Evolutionary conservation across 1,140 invertebrate genomes (phyloP), one percentile per base, ranked within the genome.

Genomic region (Meloidogyne hapla): DNA sequence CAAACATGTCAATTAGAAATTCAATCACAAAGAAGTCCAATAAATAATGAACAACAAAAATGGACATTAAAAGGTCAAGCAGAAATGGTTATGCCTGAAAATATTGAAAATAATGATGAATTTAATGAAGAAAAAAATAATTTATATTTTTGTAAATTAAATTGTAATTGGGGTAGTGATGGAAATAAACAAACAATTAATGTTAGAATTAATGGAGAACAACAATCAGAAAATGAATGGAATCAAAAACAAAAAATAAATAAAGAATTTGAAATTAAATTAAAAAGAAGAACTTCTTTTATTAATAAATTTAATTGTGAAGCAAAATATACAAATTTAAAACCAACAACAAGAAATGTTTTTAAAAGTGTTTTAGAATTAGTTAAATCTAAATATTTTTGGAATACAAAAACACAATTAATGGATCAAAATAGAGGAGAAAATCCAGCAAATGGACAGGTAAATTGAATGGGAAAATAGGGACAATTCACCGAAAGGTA

Each of bases 281-380:
- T 63, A 23, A 40, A 69, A 25, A 64, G 62, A 33, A 33, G 75
- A 38, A 64, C 42, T 26, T 23, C 77, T 45, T 80, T 80, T 38
- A 21, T 80, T 33, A 80, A 80, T 81, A 80, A 80, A 71, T 80
- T 82, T 45, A 74, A 80, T 23, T 28, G 83, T 9, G 72, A 77
- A n/a, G 75, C 76, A 1, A 38, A 69, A n/a, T 80, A 83, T 77
- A 72, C 77, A 48, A 56, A 56, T 56, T 66, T 80, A 33, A 28
- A 69, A n/a, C 21, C 76, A 13, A 15, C 5, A 18, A 69, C 81
- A 33, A 28, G 77, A 28, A 79, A 80, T 48, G 25, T 45, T 23
- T 28, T 80, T 38, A 28, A 69, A 21, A 66, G 68, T n/a, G 28
- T 12, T 23, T 69, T 70, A 26, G 80, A 80, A 26, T 13, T 79